Evolutionary conservation across 2,888 invertebrate species (phyloP).

Genomic region (Eurytoma adleriae): DNA sequence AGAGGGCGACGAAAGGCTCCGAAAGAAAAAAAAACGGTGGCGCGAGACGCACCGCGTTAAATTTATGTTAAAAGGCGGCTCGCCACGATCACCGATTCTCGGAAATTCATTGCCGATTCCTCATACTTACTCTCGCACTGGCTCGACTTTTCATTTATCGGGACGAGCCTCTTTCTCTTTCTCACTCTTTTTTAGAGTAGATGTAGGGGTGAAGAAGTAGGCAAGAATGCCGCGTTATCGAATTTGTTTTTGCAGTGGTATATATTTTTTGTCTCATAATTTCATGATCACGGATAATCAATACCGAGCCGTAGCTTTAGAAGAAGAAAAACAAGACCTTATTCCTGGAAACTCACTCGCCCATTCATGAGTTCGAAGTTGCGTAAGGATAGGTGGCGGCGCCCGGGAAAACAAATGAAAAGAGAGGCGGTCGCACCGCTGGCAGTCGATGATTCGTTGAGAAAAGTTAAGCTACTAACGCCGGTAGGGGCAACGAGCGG

Average conservation of each 20-base stretch:
- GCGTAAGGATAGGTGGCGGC: neutral
- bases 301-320: too few relatives aligned
- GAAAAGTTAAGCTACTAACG: constrained; percentile 19
- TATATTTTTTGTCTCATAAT: neutral
- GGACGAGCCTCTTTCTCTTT: neutral
- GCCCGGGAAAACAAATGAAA: constrained; percentile 16
- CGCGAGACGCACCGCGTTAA: constrained; percentile 50
- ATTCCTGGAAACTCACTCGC: neutral
- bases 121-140: constrained; percentile 67
- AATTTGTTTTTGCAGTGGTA: neutral
- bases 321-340: neutral
- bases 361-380: constrained; percentile 2
- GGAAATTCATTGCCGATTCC: constrained; percentile 71
- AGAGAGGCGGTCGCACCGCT: constrained; percentile 5
- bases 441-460: constrained; percentile 37
- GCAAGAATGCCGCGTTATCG: too few relatives aligned
- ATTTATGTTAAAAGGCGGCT: constrained; percentile 68
- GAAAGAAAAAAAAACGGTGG: constrained; percentile 52
- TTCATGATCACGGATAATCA: neutral
- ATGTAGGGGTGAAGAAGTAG: too few relatives aligned
- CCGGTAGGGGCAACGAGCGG: neutral
- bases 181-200: too few relatives aligned
- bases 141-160: constrained; percentile 55
- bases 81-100: constrained; percentile 64
- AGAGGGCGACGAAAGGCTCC: constrained; percentile 57